Base-by-base conservation (phyloP, 2,113 vertebrate species). In the Sclerurus mexicanus region DNA sequence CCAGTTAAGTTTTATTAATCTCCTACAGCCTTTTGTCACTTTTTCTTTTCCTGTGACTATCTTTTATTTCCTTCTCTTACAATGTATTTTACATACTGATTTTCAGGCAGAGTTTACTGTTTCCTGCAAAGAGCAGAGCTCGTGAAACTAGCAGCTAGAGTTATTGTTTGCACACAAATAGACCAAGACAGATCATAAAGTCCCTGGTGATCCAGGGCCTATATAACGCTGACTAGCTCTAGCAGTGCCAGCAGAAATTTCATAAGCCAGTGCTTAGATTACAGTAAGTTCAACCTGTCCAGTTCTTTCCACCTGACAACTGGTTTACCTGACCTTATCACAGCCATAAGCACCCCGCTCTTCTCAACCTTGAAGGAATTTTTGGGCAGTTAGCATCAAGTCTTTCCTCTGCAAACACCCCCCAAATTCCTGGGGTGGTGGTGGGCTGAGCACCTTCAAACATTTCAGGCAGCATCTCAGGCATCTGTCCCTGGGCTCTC, bases 111-210 rank as follows among this genome's bases (percentile, higher is more conserved):
- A 46, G 49, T 95, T 97, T 96, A 90, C 59, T 78, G 25, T 95
- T 91, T 28, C 72, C 44, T 87, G 89, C 89, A 74, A 97, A 94
- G 94, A 96, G 58, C 87, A 86, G 82, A 97, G 94, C 95, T 96
- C 18, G 6, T 82, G 68, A 79, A 96, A 96, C 69, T 66, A 97
- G 95, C 90, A 95, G 95, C 89, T 88, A 85, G 96, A 97, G 90
- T 97, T 98, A 98, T 94, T 98, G 96, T 97, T 98, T 97, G 89
- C 93, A 94, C 96, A 97, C 95, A 98, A 97, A 98, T 95, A 98
- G 96, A 93, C 89, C 92, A 96, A 98, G 96, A 97, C 95, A 97
- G 96, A 97, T 96, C 30, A 0, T 97, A 97, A 97, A 97, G 89
- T 97, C 95, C 94, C 96, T 90, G 84, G 85, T 97, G 97, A 97